Base-by-base conservation (phyloP, 92 coral and sea anemone species). In the Hydrozoanthus gracilis region DNA sequence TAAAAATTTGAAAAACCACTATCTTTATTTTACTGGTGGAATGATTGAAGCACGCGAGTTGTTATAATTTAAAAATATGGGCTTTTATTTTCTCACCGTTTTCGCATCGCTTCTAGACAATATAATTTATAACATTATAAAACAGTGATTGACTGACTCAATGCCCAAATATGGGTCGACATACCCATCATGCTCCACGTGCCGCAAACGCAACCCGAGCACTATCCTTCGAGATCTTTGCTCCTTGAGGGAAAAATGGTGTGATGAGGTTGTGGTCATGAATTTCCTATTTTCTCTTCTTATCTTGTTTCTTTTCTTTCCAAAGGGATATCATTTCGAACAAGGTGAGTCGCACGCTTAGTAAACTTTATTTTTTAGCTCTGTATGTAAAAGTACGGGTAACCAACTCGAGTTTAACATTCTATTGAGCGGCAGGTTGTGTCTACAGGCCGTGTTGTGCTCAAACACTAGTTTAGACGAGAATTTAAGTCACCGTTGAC, bases 181-280 rank as follows among this genome's bases (percentile, higher is more conserved):
- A 12, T 80, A 48, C 85, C 85, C 85, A 51, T 65, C 60, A 49
- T 80, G 75, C 85, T 14, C 85, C 85, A 80, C 85, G 75, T 80
- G 85, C 85, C 48, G 84, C 56, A 50, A 62, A 51, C 73, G 16
- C 55, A 62, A 60, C 49, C 84, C 84, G 18, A 35, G 11, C 5
- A 20, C 7, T 52, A 58, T 64, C 35, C 74, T 62, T 48, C 85
- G 58, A 80, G 84, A 61, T 39, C 51, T 51, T 66, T 70, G 85
- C 75, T 65, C 73, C 85, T 65, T 48, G 74, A 18, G 52, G 52
- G 73, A 80, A 80, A 27, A 74, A 80, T 80, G 85, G 70, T 65
- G 85, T 13, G 85, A 80, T 80, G 85, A 80, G 73, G 73, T 65
- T 80, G 85, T 65, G 85, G 85, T 80, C 85, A 80, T 80, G 85